These are phyloP conservation scores for Cassiopea andromeda DNA, from an alignment of 30 jellyfish, hydroid and myxozoan species.

Conservation along the genomic window DNA sequence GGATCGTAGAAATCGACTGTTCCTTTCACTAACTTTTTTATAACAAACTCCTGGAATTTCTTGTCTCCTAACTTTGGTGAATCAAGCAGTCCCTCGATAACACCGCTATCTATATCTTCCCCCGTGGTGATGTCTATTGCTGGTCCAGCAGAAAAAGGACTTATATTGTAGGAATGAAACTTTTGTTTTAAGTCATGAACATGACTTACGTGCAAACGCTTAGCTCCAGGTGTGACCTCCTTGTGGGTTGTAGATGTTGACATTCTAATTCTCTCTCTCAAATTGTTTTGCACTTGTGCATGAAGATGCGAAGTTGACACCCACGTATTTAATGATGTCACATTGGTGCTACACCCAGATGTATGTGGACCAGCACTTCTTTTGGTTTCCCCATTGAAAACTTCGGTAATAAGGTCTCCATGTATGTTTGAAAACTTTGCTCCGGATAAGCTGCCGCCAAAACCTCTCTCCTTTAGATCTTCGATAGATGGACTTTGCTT, in stretches of 20 bases:
- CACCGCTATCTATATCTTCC: not conserved
- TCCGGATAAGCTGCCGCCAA: slow-evolving; percentile 58
- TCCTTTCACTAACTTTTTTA: slow-evolving; percentile 34
- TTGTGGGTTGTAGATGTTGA: slow-evolving; percentile 55
- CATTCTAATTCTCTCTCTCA: slow-evolving; percentile 47
- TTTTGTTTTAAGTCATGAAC: slow-evolving; percentile 26
- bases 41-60: slow-evolving; percentile 13
- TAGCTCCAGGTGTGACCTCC: slow-evolving; percentile 36
- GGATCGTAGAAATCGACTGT: slow-evolving; percentile 10
- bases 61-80: slow-evolving; percentile 28
- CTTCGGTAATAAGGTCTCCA: slow-evolving; percentile 64
- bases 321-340: slow-evolving; percentile 31
- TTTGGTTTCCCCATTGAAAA: slow-evolving; percentile 62
- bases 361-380: slow-evolving; percentile 49
- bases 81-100: slow-evolving; percentile 14
- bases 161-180: slow-evolving; percentile 16
- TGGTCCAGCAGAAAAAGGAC: slow-evolving; percentile 42
- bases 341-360: slow-evolving; percentile 45
- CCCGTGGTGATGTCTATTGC: slow-evolving; percentile 7
- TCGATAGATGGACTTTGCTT: slow-evolving; percentile 21
- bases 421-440: slow-evolving; percentile 39
- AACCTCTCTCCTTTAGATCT: slow-evolving; percentile 28
- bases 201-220: slow-evolving; percentile 24
- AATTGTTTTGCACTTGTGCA: slow-evolving; percentile 4
- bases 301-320: slow-evolving; percentile 43